Conservation (phyloP, 2,888 invertebrate species). For the Apamea sordens region DNA sequence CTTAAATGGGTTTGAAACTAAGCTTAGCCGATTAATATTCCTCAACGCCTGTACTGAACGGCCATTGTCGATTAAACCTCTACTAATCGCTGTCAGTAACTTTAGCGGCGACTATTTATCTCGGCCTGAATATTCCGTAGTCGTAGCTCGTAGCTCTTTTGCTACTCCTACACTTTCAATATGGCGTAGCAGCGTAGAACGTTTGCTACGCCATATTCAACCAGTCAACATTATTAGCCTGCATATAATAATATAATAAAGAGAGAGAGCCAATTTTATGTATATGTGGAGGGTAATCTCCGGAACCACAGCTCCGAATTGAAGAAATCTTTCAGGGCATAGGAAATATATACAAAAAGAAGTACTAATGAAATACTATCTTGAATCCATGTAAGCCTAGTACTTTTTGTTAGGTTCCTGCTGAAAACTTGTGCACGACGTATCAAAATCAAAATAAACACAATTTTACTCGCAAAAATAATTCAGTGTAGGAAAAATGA, state of each 20-base stretch:
- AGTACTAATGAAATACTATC: not conserved
- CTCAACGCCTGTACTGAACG: not conserved
- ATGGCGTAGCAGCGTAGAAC: constrained; percentile 21
- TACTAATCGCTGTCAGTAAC: constrained; percentile 42
- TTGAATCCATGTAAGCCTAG: not conserved
- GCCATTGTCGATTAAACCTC: constrained; percentile 25
- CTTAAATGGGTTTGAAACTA: not conserved
- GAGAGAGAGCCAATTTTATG: too few species aligned
- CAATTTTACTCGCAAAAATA: not conserved
- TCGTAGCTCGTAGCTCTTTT: constrained; percentile 23
- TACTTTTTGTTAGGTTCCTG: not conserved
- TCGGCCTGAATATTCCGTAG: constrained; percentile 40
- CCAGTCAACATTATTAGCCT: not conserved
- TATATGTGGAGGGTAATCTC: too few species aligned
- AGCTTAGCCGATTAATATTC: constrained; percentile 21
- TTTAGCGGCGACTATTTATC: constrained; percentile 45
- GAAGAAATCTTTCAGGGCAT: too few species aligned
- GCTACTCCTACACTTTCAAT: constrained; percentile 13
- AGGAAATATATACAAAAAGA: too few species aligned
- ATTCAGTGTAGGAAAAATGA: constrained; percentile 7
- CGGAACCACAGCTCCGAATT: too few species aligned
- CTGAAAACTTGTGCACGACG: not conserved
- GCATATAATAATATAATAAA: too few species aligned
- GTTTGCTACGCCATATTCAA: constrained; percentile 12
- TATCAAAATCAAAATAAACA: too few species aligned